Conservation (phyloP, 2,113 vertebrate genomes). For the Peromyscus leucopus region DNA sequence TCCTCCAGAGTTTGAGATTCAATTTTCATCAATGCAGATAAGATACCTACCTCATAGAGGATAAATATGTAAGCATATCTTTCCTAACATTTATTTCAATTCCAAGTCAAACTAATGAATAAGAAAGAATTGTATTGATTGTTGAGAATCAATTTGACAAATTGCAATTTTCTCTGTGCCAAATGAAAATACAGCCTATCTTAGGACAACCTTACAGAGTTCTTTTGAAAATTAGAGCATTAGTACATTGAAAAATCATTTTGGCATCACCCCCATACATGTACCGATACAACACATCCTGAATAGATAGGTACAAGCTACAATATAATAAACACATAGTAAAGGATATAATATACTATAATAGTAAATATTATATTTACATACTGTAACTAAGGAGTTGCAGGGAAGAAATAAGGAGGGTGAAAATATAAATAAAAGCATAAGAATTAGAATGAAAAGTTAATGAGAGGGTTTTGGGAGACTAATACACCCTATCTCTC, state of each 20-base stretch:
- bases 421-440: background rate
- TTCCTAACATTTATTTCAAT: constrained; percentile 8
- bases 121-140: background rate
- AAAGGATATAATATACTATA: background rate
- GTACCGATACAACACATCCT: background rate
- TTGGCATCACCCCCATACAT: background rate
- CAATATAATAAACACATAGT: background rate
- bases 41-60: background rate
- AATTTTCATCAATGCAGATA: background rate
- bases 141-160: background rate
- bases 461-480: background rate
- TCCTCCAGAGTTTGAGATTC: constrained; percentile 20
- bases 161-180: background rate
- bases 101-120: constrained; percentile 31
- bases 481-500: background rate
- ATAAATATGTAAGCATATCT: background rate
- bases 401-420: background rate
- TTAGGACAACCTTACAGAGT: background rate
- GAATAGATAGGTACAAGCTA: background rate
- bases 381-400: background rate
- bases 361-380: too few relatives aligned
- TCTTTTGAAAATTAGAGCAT: background rate
- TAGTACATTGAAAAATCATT: background rate
- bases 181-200: background rate
- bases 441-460: background rate